These are phyloP conservation scores for Morpho achilles DNA, from an alignment of 2,888 invertebrate species.

Conservation along the genomic window DNA sequence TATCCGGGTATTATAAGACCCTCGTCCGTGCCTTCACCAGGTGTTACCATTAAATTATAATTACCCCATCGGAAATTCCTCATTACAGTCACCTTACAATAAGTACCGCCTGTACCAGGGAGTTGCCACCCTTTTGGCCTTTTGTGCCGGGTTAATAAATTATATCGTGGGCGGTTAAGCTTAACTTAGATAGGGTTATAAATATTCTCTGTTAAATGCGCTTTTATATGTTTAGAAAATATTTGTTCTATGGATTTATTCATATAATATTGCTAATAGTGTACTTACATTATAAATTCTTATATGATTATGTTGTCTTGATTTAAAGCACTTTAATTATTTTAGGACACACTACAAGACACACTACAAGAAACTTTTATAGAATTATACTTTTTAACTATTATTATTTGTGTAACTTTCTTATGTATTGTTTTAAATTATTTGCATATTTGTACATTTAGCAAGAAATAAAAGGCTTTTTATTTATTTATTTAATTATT, in stretches of 20 bases:
- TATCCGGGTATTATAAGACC: slow-evolving; percentile 6
- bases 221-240: too few relatives aligned
- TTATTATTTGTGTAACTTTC: too few relatives aligned
- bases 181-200: not conserved
- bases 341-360: not conserved
- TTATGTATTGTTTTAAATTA: too few relatives aligned
- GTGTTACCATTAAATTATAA: slow-evolving; percentile 64
- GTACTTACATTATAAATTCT: too few relatives aligned
- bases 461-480: too few relatives aligned
- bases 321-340: not conserved
- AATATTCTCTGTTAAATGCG: too few relatives aligned
- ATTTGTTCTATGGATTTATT: too few relatives aligned
- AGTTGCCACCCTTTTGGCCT: slow-evolving; percentile 12
- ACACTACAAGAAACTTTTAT: too few relatives aligned
- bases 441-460: too few relatives aligned
- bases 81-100: slow-evolving; percentile 44
- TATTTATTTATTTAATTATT: not conserved
- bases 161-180: slow-evolving; percentile 9
- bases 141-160: slow-evolving; percentile 13
- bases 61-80: slow-evolving; percentile 31
- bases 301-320: too few relatives aligned
- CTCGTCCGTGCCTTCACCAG: slow-evolving; percentile 46
- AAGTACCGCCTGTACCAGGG: slow-evolving; percentile 52
- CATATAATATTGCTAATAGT: too few relatives aligned
- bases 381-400: too few relatives aligned